Evolutionary conservation across 2,888 invertebrate genomes (phyloP).

Genomic region (Liodrosophila aerea): DNA sequence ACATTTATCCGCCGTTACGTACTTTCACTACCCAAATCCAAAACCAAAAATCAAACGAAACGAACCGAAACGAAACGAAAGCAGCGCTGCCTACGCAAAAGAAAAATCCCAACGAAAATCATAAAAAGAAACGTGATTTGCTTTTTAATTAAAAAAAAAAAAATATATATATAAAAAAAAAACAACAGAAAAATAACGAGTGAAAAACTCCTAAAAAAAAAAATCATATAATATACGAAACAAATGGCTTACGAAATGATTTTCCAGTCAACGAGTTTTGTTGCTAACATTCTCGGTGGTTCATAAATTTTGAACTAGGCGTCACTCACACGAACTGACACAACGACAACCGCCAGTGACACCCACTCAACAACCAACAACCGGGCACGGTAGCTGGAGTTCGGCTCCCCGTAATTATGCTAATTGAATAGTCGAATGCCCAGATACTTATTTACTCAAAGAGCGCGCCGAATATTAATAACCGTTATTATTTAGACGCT

Average conservation of each 20-base stretch:
- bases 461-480: constrained; percentile 57
- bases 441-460: constrained; percentile 35
- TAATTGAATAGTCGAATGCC: constrained; percentile 48
- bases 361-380: constrained; percentile 11
- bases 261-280: constrained; percentile 15
- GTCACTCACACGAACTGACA: constrained; percentile 32
- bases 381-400: constrained; percentile 39
- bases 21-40: constrained; percentile 60
- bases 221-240: constrained; percentile 1
- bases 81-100: constrained; percentile 62
- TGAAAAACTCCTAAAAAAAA: constrained; percentile 4
- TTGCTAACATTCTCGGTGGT: constrained; percentile 37
- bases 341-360: constrained; percentile 2
- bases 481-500: constrained; percentile 50
- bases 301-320: constrained; percentile 44
- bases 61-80: constrained; percentile 49
- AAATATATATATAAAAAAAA: constrained; percentile 8
- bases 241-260: constrained; percentile 13
- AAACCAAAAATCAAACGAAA: constrained; percentile 22
- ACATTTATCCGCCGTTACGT: constrained; percentile 38
- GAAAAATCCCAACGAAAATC: constrained; percentile 37
- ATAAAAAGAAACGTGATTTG: constrained; percentile 67
- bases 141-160: constrained; percentile 63
- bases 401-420: constrained; percentile 39
- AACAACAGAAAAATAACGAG: constrained; percentile 5